phyloP scores from a whole-genome alignment of 2,113 vertebrate species.

The Sprattus sprattus region DNA sequence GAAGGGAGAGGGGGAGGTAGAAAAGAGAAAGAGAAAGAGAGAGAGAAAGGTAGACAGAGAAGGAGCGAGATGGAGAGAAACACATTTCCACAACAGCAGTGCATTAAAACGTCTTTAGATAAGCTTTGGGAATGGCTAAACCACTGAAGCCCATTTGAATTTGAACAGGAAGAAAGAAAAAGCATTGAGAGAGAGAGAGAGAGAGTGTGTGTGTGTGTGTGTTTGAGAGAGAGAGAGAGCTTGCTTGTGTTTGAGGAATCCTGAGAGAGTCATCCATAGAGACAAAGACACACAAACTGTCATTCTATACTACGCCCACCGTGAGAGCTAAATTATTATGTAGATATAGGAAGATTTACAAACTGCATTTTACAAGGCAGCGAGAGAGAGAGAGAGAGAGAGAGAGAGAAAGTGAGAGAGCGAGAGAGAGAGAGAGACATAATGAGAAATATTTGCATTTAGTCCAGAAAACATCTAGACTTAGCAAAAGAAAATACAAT shows the following conservation, averaged over 20 bases:
- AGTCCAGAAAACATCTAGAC: background rate
- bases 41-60: background rate
- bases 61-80: background rate
- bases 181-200: background rate
- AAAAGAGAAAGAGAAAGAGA: background rate
- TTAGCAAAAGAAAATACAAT: background rate
- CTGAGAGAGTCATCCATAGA: background rate
- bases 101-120: background rate
- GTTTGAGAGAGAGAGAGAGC: background rate
- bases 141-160: background rate
- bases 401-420: background rate
- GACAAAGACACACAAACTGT: background rate
- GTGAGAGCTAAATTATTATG: background rate
- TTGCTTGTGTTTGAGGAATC: background rate
- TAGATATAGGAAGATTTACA: background rate
- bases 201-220: too few species aligned
- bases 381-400: background rate
- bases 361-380: background rate
- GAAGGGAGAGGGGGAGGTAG: background rate
- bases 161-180: background rate
- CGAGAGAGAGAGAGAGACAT: background rate
- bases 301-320: background rate
- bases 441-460: background rate
- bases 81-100: background rate
- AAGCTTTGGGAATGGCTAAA: background rate